A percentile compares a stretch with the other conserved stretches of the same genome.
These are phyloP conservation scores for Apotomis betuletana DNA, from an alignment of 2,888 invertebrate species.

Conservation along the genomic window DNA sequence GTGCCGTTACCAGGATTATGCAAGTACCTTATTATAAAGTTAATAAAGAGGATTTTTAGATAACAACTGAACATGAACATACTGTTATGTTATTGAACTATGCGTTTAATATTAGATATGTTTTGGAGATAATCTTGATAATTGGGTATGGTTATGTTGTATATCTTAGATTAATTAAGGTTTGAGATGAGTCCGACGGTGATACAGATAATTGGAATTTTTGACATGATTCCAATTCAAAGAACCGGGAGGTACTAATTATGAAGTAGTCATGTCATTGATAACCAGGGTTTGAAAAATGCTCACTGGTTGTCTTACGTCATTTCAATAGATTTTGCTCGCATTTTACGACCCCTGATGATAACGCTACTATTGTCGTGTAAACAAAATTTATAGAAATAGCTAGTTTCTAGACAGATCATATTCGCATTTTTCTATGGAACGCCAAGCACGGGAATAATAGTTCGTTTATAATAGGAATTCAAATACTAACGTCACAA, in stretches of 20 bases:
- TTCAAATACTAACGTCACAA: no score
- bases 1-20: background rate
- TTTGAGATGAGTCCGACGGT: constrained; percentile 13
- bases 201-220: constrained; percentile 23
- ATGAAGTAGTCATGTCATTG: no score
- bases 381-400: no score
- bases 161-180: constrained; percentile 31
- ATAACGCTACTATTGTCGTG: no score
- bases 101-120: constrained; percentile 28
- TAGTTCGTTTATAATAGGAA: no score
- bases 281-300: no score
- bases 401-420: no score
- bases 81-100: constrained; percentile 13
- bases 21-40: background rate
- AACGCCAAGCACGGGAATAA: no score
- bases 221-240: constrained; percentile 21
- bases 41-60: background rate
- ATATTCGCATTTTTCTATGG: no score
- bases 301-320: no score
- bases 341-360: no score
- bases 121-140: constrained; percentile 32
- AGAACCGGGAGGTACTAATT: background rate
- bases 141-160: constrained; percentile 37
- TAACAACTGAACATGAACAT: background rate
- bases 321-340: no score